These are phyloP conservation scores for Setipinna tenuifilis DNA, from an alignment of 2,797 vertebrate genomes.

Conservation along the genomic window DNA sequence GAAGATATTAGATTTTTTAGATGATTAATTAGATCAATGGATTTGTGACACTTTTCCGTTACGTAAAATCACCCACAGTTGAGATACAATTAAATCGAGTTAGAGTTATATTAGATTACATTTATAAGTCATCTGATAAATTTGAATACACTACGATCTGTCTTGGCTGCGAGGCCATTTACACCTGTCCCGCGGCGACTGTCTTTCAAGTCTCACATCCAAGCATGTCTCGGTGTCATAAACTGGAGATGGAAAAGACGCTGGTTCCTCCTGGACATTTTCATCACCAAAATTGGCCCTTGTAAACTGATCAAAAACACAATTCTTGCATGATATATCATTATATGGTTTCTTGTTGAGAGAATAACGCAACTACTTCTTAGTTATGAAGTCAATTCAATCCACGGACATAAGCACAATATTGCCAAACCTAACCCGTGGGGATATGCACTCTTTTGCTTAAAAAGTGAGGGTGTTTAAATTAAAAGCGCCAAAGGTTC, in stretches of 20 bases:
- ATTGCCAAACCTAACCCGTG: no score
- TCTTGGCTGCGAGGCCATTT: neutral
- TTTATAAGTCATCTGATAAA: neutral
- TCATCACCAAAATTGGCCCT: neutral
- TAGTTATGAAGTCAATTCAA: no score
- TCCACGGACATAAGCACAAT: no score
- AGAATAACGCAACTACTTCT: no score
- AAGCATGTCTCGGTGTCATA: neutral
- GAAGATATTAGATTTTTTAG: neutral
- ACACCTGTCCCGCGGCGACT: conserved; percentile 22
- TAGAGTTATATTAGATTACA: neutral
- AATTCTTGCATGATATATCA: neutral
- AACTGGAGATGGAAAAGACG: neutral
- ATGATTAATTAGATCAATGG: neutral
- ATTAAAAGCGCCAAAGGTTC: neutral
- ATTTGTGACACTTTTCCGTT: neutral
- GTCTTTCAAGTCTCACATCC: conserved; percentile 15
- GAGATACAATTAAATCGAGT: neutral
- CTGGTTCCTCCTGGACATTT: neutral
- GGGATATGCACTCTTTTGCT: no score
- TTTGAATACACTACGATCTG: neutral
- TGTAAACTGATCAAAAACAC: neutral
- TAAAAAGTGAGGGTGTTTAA: neutral
- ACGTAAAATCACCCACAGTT: neutral
- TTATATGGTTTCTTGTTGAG: no score